Evolutionary conservation across 2,888 invertebrate genomes (phyloP), one percentile per base, ranked within the genome.

Genomic region (Caenorhabditis sinica): DNA sequence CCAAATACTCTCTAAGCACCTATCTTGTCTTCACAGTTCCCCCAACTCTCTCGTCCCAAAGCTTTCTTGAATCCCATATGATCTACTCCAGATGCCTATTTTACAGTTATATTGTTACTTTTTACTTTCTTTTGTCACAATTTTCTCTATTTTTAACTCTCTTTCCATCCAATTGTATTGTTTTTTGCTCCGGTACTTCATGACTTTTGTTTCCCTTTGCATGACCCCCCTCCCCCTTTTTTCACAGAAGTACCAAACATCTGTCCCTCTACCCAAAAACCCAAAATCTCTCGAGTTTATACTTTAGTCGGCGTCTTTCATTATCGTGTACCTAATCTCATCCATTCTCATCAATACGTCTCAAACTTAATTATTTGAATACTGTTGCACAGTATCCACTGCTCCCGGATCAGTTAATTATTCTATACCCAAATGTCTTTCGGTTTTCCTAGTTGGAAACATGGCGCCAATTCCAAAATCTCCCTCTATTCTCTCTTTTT

Each of bases 271-370:
- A 28, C 43, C 25, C 43, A 36, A 20, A 51, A n/a, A 53, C 40
- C 74, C 68, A 49, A 66, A 75, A 71, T 82, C 63, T 75, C 75
- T 75, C 82, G 74, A 75, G 82, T 82, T 75, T 82, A 74, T 68
- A 75, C 75, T 17, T 82, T 81, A 81, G 81, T 83, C 83, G 83
- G 83, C 83, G 83, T 83, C 83, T 83, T 79, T 83, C 83, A 74
- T 79, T 79, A 74, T 83, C 83, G 83, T 83, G 83, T 83, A 83
- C 81, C 74, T 81, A 81, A 74, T 81, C 81, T 81, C 69, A 36
- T 51, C 40, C 6, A 40, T 13, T 63, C 60, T 61, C 33, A 56
- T 25, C 63, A 43, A 28, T 17, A 66, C 45, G 66, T 65, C 49
- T 45, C 65, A 20, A 20, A 28, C 20, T 28, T 43, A 36, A 66